Evolutionary conservation across 2,888 invertebrate genomes (phyloP).

Genomic region (Chaetogeoica ovagalla): DNA sequence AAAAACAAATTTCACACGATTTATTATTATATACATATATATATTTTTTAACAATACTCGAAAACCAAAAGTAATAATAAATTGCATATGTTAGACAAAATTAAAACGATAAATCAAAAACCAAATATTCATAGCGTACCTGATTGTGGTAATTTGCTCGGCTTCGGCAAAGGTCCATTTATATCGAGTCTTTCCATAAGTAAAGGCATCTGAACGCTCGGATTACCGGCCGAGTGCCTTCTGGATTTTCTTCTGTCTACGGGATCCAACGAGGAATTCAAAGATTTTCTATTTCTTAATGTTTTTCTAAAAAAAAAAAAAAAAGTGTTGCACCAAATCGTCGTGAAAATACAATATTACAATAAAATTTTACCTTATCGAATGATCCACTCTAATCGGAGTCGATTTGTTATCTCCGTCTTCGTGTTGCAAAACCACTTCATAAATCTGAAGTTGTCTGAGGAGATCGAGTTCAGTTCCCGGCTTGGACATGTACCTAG

Average conservation of each 20-base stretch:
- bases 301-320: slow-evolving; percentile 67
- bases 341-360: not conserved
- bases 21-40: not conserved
- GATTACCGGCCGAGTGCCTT: slow-evolving; percentile 70
- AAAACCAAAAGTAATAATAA: slow-evolving; percentile 14
- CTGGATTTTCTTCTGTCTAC: slow-evolving; percentile 76
- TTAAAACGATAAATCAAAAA: not conserved
- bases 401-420: slow-evolving; percentile 76
- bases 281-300: slow-evolving; percentile 70
- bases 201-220: slow-evolving; percentile 42
- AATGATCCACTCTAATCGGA: slow-evolving; percentile 66
- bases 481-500: slow-evolving; percentile 81
- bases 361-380: slow-evolving; percentile 61
- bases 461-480: slow-evolving; percentile 91
- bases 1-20: not conserved
- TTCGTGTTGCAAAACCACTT: slow-evolving; percentile 86
- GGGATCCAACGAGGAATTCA: slow-evolving; percentile 58
- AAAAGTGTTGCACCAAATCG: not conserved
- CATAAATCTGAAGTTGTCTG: slow-evolving; percentile 92
- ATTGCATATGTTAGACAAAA: not conserved
- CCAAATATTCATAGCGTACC: not conserved
- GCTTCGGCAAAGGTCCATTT: slow-evolving; percentile 32
- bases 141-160: slow-evolving; percentile 43
- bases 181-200: slow-evolving; percentile 49
- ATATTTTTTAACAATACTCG: not conserved